These are phyloP conservation scores for Paedocypris micromegethes DNA, from an alignment of 2,797 vertebrate genomes.

Conservation along the genomic window DNA sequence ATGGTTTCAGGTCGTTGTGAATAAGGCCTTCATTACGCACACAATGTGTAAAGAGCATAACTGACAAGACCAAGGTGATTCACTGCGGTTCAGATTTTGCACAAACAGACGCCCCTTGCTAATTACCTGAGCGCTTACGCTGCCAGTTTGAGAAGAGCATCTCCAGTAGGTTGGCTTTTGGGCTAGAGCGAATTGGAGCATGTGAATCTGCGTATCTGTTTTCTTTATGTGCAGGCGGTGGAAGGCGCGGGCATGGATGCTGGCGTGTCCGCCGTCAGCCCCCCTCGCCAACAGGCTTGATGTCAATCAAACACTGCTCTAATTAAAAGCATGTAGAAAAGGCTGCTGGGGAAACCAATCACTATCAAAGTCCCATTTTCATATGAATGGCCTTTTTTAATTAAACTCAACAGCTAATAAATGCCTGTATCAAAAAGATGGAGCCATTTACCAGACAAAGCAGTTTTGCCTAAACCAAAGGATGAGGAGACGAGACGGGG, in stretches of 20 bases:
- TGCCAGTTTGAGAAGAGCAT: constrained; percentile 62
- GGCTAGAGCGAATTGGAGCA: constrained; percentile 47
- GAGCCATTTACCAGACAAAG: constrained; percentile 79
- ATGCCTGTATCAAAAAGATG: constrained; percentile 78
- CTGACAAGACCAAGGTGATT: constrained; percentile 63
- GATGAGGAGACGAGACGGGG: constrained; percentile 49
- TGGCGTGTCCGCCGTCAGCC: constrained; percentile 47
- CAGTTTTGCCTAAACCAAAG: constrained; percentile 55
- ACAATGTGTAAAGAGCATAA: constrained; percentile 58
- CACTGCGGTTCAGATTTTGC: constrained; percentile 27
- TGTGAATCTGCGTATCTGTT: constrained; percentile 45
- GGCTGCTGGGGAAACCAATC: constrained; percentile 77
- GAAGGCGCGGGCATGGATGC: constrained; percentile 24
- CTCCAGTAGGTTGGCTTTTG: constrained; percentile 55
- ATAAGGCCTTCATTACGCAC: constrained; percentile 47
- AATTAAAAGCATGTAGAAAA: constrained; percentile 81
- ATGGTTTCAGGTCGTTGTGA: constrained; percentile 23
- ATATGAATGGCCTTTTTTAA: constrained; percentile 85
- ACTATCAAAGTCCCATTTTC: constrained; percentile 80
- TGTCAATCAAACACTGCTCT: constrained; percentile 78
- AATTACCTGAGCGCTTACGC: constrained; percentile 64
- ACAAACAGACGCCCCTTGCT: constrained; percentile 24
- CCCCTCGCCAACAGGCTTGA: constrained; percentile 60
- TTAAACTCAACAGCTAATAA: constrained; percentile 83
- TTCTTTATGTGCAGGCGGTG: constrained; percentile 9